Percentiles rank a stretch among this genome's conserved stretches.
Evolutionary conservation across 2,113 vertebrate genomes (phyloP).

Genomic region (Oreochromis tanganicae): DNA sequence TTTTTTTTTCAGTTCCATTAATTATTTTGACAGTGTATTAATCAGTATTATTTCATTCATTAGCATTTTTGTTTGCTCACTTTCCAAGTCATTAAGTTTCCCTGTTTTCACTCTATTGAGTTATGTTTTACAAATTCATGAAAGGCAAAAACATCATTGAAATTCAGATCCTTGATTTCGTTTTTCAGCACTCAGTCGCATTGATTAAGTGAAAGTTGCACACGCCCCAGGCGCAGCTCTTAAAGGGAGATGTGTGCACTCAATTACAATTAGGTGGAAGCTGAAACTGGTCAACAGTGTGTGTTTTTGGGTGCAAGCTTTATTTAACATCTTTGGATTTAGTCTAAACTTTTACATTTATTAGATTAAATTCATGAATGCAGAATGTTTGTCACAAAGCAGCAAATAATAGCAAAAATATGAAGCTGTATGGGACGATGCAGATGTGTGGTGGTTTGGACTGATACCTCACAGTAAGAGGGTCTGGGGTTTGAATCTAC

Average conservation of each 20-base stretch:
- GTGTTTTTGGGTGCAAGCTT: background rate
- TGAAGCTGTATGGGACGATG: background rate
- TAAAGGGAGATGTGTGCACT: background rate
- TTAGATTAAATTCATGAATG: background rate
- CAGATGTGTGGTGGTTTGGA: background rate
- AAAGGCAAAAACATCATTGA: background rate
- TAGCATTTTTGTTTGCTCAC: background rate
- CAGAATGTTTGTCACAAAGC: background rate
- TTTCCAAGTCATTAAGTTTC: background rate
- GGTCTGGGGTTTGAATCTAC: background rate
- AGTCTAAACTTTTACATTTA: background rate
- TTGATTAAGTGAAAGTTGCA: conserved; percentile 7
- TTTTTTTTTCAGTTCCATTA: conserved; percentile 26
- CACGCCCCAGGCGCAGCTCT: background rate
- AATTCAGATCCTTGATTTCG: background rate
- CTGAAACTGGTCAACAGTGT: background rate
- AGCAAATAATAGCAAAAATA: background rate
- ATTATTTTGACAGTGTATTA: background rate
- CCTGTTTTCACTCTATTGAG: background rate
- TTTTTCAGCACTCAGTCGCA: background rate
- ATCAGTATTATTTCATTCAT: background rate
- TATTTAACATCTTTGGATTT: background rate
- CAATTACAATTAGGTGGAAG: background rate
- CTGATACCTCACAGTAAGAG: background rate
- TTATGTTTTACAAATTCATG: background rate